Percentiles rank a stretch among this genome's conserved stretches.
Evolutionary conservation across 1,140 invertebrate species (phyloP).

Genomic region (Anagrus nilaparvatae): DNA sequence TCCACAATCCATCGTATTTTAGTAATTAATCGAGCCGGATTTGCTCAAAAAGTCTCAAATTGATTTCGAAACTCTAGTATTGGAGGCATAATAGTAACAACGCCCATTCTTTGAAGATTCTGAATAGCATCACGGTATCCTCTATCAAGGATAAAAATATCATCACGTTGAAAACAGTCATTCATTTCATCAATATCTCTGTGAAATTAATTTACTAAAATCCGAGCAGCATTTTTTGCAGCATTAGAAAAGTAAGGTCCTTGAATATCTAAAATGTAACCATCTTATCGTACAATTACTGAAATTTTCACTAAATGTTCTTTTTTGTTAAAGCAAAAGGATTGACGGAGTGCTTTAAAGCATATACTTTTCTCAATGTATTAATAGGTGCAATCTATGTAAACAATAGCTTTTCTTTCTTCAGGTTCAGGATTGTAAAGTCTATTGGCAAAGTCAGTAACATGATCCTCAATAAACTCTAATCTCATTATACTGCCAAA

Average conservation of each 20-base stretch:
- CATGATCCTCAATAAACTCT: background rate
- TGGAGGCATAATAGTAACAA: no score
- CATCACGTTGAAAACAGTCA: no score
- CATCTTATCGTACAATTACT: constrained; percentile 8
- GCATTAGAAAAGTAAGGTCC: constrained; percentile 13
- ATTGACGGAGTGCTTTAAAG: constrained; percentile 1
- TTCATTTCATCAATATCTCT: constrained; percentile 4
- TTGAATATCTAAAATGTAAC: constrained; percentile 13
- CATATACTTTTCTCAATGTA: constrained; percentile 1
- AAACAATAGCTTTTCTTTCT: background rate
- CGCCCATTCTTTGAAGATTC: no score
- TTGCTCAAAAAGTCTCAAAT: constrained; percentile 7
- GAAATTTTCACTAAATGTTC: constrained; percentile 4
- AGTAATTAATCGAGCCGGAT: constrained; percentile 6
- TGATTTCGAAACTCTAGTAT: no score
- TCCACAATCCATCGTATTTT: constrained; percentile 13
- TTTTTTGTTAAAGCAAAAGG: constrained; percentile 1
- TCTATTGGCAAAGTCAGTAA: background rate
- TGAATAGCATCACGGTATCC: no score
- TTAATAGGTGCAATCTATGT: constrained; percentile 4
- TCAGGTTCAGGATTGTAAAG: constrained; percentile 7
- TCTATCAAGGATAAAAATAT: no score
- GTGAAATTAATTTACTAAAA: constrained; percentile 10
- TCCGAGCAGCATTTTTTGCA: constrained; percentile 13
- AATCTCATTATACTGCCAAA: background rate